These are phyloP conservation scores for Parnassius smintheus DNA, from an alignment of 2,888 invertebrate genomes.

Conservation along the genomic window DNA sequence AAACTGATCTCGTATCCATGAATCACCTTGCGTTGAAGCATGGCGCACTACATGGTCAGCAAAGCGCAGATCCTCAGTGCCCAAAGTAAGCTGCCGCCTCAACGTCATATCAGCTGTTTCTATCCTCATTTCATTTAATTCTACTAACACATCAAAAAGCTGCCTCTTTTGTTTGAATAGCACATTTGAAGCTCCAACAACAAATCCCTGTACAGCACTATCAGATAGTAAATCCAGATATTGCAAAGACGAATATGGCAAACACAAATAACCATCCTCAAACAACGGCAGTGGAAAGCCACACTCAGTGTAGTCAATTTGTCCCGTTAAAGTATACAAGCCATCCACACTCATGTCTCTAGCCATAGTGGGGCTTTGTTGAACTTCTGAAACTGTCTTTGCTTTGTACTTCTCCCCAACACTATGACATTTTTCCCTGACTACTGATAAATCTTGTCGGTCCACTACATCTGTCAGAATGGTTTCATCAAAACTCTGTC, in stretches of 20 bases:
- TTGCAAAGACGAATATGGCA: slow-evolving; percentile 97
- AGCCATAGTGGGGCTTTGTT: slow-evolving; percentile 81
- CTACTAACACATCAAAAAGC: slow-evolving; percentile 94
- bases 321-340: slow-evolving; percentile 83
- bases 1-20: slow-evolving; percentile 98
- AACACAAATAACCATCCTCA: slow-evolving; percentile 94
- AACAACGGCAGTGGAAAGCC: slow-evolving; percentile 94
- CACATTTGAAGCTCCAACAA: slow-evolving; percentile 99
- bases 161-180: slow-evolving; percentile 97
- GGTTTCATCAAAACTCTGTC: slow-evolving; percentile 71
- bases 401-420: slow-evolving; percentile 74
- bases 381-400: slow-evolving; percentile 61
- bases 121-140: slow-evolving; percentile 92
- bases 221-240: slow-evolving; percentile 96
- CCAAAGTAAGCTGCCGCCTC: slow-evolving; percentile 90
- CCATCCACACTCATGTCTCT: slow-evolving; percentile 85
- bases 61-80: slow-evolving; percentile 97
- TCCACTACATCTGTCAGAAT: slow-evolving; percentile 61
- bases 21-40: slow-evolving; percentile 90
- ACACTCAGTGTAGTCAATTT: slow-evolving; percentile 86
- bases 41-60: slow-evolving; percentile 94
- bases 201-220: slow-evolving; percentile 90
- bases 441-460: slow-evolving; percentile 54
- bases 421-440: slow-evolving; percentile 75
- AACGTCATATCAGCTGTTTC: slow-evolving; percentile 91